Evolutionary conservation across 2,113 vertebrate species (phyloP).

Genomic region (Phycodurus eques): DNA sequence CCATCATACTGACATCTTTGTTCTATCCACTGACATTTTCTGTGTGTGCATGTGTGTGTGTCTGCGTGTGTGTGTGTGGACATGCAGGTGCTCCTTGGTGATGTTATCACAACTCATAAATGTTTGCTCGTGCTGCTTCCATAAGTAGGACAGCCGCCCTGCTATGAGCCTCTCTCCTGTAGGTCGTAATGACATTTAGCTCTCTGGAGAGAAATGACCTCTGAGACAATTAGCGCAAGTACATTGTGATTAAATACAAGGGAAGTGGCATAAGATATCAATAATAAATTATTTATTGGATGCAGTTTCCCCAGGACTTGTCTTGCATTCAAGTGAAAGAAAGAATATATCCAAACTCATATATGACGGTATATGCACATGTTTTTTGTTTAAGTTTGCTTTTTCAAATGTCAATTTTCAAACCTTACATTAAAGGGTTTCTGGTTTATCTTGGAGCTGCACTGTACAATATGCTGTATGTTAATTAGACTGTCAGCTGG

Average conservation of each 20-base stretch:
- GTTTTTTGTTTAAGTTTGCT: constrained; percentile 10
- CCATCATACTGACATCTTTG: constrained; percentile 42
- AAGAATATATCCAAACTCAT: neutral
- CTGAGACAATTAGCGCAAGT: constrained; percentile 48
- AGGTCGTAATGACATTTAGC: constrained; percentile 57
- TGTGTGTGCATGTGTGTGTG: neutral
- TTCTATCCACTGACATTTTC: constrained; percentile 28
- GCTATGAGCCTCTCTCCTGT: constrained; percentile 33
- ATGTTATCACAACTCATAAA: constrained; percentile 45
- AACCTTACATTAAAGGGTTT: neutral
- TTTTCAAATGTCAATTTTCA: neutral
- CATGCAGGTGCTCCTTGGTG: constrained; percentile 3
- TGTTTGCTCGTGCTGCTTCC: constrained; percentile 26
- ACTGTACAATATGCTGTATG: neutral
- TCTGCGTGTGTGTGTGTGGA: neutral
- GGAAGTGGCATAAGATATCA: constrained; percentile 28
- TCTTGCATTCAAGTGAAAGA: constrained; percentile 4
- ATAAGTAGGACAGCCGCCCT: constrained; percentile 44
- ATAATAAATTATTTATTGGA: constrained; percentile 35
- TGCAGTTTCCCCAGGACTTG: constrained; percentile 2
- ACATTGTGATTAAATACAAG: constrained; percentile 43
- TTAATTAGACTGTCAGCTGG: neutral
- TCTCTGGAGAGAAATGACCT: constrained; percentile 33
- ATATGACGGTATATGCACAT: constrained; percentile 7
- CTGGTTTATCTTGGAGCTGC: neutral